phyloP scores from a whole-genome alignment of 2,113 vertebrate genomes.

The Notechis scutatus region DNA sequence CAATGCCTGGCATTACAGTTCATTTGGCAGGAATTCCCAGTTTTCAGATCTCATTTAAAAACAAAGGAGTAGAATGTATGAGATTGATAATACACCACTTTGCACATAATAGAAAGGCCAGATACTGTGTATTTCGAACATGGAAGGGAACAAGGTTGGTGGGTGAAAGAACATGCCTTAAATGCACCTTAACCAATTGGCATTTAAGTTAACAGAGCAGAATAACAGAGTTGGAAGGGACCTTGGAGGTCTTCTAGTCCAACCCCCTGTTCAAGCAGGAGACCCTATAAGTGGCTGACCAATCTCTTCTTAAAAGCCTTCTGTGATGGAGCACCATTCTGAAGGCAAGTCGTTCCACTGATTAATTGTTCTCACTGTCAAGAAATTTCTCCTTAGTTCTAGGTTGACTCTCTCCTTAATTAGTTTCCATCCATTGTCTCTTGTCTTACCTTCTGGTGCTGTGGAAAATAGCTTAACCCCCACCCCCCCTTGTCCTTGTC shows the following conservation, averaged over 20 bases:
- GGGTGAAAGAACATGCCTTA: conserved; percentile 3
- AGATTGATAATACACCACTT: not conserved
- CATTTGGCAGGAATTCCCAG: conserved; percentile 28
- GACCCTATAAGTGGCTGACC: not conserved
- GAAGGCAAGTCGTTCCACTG: not conserved
- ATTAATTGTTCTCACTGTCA: not conserved
- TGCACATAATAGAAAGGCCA: not conserved
- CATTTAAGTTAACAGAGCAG: not conserved
- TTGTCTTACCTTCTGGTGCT: not conserved
- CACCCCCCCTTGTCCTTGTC: not conserved
- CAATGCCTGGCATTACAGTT: conserved; percentile 20
- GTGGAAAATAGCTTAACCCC: not conserved
- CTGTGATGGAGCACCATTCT: not conserved
- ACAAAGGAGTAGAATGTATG: conserved; percentile 4
- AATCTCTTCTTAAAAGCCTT: not conserved
- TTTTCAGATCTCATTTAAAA: conserved; percentile 16
- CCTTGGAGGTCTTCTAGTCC: not conserved
- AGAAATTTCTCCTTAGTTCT: not conserved
- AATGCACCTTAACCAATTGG: not conserved
- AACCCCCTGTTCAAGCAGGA: not conserved
- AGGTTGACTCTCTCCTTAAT: not conserved
- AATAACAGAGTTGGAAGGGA: not conserved
- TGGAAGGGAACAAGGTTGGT: not conserved
- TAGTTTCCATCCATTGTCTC: not conserved
- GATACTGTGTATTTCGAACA: conserved; percentile 25